Conservation (phyloP, 2,113 vertebrate species). For the Tamias sibiricus region DNA sequence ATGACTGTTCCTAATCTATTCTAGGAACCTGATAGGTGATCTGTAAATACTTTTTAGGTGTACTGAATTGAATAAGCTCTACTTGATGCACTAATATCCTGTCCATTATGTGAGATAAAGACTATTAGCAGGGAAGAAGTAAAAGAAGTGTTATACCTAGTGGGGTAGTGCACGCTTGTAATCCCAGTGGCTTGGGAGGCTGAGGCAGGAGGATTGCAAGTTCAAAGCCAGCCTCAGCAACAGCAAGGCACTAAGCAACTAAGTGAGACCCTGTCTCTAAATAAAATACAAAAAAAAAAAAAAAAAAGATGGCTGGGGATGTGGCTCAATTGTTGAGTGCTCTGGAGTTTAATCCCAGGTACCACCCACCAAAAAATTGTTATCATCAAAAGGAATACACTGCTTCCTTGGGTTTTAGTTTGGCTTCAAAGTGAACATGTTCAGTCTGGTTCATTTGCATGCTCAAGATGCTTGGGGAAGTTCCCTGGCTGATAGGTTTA, state of each 20-base stretch:
- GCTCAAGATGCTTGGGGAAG: not conserved
- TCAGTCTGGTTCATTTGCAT: not conserved
- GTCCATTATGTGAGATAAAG: not conserved
- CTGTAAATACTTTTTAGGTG: not conserved
- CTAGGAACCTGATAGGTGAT: conserved; percentile 4
- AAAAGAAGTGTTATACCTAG: not conserved
- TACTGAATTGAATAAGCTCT: not conserved
- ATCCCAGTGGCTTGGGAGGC: too few species aligned
- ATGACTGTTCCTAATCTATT: not conserved
- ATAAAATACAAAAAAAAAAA: too few species aligned
- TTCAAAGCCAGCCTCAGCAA: too few species aligned
- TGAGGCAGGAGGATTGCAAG: too few species aligned
- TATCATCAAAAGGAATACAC: not conserved
- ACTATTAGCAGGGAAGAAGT: not conserved
- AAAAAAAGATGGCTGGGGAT: too few species aligned
- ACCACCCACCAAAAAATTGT: not conserved
- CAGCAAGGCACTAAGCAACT: too few species aligned
- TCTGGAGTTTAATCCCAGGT: too few species aligned
- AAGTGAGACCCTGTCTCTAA: too few species aligned
- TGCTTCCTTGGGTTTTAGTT: not conserved
- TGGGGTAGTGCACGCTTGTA: too few species aligned
- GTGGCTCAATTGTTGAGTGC: too few species aligned
- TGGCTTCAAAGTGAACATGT: not conserved
- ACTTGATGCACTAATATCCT: not conserved
- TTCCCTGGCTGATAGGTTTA: not conserved